Evolutionary conservation across 2,113 vertebrate genomes (phyloP), one percentile per base, ranked within the genome.

Genomic region (Scartelaos histophorus): DNA sequence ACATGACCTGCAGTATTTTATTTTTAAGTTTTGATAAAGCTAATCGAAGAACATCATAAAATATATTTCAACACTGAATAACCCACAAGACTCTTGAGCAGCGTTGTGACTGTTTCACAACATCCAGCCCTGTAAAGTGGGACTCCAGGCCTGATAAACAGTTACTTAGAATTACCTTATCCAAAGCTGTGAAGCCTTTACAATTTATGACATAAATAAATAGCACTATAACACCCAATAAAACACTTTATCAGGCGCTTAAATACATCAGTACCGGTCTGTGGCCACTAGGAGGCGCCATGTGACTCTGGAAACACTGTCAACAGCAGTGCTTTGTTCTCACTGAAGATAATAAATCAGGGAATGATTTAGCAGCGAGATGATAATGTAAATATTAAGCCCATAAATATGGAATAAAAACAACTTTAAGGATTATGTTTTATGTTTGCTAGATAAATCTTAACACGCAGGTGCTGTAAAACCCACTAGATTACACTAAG

Each of bases 261-360:
- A 11, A 80, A 69, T 13, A 12, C 10, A 19, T 60, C 47, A 82
- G 75, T 62, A 57, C 72, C 5, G 29, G 0, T 5, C 7, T 69
- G 22, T 21, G 61, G 74, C 85, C 93, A 93, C 81, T 78, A 88
- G 92, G 89, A 85, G 92, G 90, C 75, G 88, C 86, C 88, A 89
- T 75, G 74, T 43, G 15, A 71, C 84, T 84, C 79, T 79, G 38
- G 22, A 80, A 73, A 38, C 60, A n/a, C 17, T 43, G 35, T 13
- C 58, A 83, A 72, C 74, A 78, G 82, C 69, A 76, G 70, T 77
- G 88, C 88, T 92, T 93, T 92, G 89, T 92, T 93, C 90, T 92
- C 86, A 74, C 82, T 75, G 76, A 82, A 81, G 69, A 81, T 60
- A 66, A 91, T 84, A 82, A 86, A 89, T 79, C 82, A 85, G 68